Conservation (phyloP, 1,140 invertebrate genomes). For the Palaemon carinicauda region DNA sequence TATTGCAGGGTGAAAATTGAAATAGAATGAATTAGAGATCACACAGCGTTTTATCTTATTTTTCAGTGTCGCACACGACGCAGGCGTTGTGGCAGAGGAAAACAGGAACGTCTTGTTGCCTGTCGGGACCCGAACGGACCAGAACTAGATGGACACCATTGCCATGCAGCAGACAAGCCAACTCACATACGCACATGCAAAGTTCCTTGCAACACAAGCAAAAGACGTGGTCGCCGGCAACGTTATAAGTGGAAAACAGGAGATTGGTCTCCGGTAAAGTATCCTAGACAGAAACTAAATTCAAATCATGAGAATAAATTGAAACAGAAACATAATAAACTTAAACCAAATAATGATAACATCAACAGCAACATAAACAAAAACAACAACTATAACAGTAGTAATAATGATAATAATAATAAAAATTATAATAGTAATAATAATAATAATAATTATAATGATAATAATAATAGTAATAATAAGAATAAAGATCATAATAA, state of each 20-base stretch:
- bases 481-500: too few species aligned
- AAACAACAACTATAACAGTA: background rate
- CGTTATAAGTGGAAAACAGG: slow-evolving; percentile 55
- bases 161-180: slow-evolving; percentile 47
- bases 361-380: background rate
- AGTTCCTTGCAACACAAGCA: slow-evolving; percentile 23
- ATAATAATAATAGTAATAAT: too few species aligned
- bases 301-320: background rate
- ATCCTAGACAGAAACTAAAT: slow-evolving; percentile 20
- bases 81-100: slow-evolving; percentile 62
- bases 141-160: background rate
- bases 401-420: background rate
- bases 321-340: background rate
- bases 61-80: slow-evolving; percentile 37
- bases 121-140: slow-evolving; percentile 63
- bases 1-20: too few species aligned
- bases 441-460: too few species aligned
- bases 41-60: background rate
- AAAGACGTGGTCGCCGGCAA: background rate
- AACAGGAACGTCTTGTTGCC: slow-evolving; percentile 62
- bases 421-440: too few species aligned
- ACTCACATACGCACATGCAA: slow-evolving; percentile 42
- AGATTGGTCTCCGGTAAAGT: slow-evolving; percentile 58
- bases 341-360: background rate
- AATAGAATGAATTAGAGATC: too few species aligned